These are phyloP conservation scores for Bombus picipes DNA, from an alignment of 1,140 invertebrate species.

Conservation along the genomic window DNA sequence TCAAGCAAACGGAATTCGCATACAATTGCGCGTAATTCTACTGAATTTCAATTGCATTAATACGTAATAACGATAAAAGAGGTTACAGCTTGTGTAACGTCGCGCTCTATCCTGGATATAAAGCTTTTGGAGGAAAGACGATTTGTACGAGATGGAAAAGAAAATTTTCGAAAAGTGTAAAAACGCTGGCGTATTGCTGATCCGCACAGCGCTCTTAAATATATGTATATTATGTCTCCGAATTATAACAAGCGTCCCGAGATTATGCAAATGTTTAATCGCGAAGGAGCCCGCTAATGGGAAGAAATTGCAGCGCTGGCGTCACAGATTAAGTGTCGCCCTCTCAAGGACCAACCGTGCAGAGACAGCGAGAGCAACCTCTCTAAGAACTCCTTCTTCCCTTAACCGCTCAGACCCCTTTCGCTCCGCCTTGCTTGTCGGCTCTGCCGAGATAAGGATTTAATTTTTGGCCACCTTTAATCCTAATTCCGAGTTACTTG, in stretches of 20 bases:
- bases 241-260: constrained; percentile 72
- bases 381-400: constrained; percentile 58
- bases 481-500: constrained; percentile 76
- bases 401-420: constrained; percentile 65
- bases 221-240: constrained; percentile 69
- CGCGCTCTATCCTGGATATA: no score
- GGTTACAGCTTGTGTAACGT: no score
- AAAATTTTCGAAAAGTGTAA: constrained; percentile 34
- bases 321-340: constrained; percentile 78
- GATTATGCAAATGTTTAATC: constrained; percentile 83
- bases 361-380: constrained; percentile 45
- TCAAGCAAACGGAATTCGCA: not conserved
- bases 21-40: not conserved
- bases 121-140: no score
- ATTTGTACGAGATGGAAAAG: not conserved
- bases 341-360: constrained; percentile 52
- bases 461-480: constrained; percentile 81
- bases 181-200: constrained; percentile 58
- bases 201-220: constrained; percentile 55
- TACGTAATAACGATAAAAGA: no score
- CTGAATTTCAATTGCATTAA: not conserved
- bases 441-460: constrained; percentile 77
- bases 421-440: constrained; percentile 65
- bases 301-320: constrained; percentile 82
- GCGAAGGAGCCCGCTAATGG: constrained; percentile 78